Conservation (phyloP, 2,888 invertebrate species). For the Malacosoma neustria region DNA sequence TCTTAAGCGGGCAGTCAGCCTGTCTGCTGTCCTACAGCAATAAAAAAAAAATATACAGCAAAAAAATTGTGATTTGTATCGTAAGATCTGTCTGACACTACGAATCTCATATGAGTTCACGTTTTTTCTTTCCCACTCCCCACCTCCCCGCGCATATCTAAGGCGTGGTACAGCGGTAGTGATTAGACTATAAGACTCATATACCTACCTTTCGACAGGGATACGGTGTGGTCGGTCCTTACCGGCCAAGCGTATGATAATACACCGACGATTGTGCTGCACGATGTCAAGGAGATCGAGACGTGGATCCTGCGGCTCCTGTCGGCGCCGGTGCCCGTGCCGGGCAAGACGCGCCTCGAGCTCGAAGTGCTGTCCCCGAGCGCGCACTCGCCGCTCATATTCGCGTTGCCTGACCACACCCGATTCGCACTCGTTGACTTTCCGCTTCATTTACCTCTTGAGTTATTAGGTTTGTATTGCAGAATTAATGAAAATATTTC, state of each 20-base stretch:
- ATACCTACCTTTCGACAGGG: conserved; percentile 69
- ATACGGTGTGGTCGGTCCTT: conserved; percentile 97
- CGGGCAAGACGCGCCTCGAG: conserved; percentile 91
- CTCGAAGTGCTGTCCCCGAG: conserved; percentile 90
- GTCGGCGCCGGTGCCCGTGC: conserved; percentile 98
- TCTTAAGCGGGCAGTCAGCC: too few relatives aligned
- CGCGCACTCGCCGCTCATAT: conserved; percentile 89
- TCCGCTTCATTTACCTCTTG: conserved; percentile 97
- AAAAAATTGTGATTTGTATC: too few relatives aligned
- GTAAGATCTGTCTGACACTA: too few relatives aligned
- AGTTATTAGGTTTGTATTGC: conserved; percentile 87
- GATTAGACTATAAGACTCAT: too few relatives aligned
- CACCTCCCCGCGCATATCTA: too few relatives aligned
- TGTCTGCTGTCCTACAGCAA: too few relatives aligned
- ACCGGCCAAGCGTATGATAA: conserved; percentile 88
- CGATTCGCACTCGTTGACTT: conserved; percentile 98
- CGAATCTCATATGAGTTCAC: too few relatives aligned
- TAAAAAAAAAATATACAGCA: too few relatives aligned
- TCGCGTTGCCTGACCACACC: conserved; percentile 98
- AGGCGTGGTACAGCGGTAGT: too few relatives aligned
- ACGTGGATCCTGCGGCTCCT: conserved; percentile 98
- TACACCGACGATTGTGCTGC: conserved; percentile 90
- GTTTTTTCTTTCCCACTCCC: too few relatives aligned
- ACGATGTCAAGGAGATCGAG: conserved; percentile 98
- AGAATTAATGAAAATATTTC: too few relatives aligned